Base-by-base conservation (phyloP, 1,140 invertebrate species). In the Drosophila mojavensis region DNA sequence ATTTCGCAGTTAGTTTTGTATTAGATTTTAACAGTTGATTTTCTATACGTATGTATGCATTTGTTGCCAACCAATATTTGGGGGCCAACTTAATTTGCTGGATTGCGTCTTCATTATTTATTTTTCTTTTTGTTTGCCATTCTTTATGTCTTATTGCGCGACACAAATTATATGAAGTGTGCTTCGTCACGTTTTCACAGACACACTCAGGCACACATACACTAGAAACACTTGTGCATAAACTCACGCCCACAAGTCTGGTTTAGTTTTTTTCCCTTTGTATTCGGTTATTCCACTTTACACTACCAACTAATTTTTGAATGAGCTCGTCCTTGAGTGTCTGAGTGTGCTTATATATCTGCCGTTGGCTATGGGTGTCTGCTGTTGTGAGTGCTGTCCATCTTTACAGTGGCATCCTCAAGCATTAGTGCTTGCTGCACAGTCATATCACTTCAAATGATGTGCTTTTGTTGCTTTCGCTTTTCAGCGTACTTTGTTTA, bases 81-180 rank as follows among this genome's bases (percentile, higher is more conserved):
- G 48, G 55, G 41, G 51, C 39, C 24, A 64, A 13, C 43, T 64
- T 20, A 41, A 47, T 54, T 56, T 63, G 50, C 62, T 58, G 53
- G 33, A 30, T 56, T 74, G 59, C 26, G 56, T 68, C 24, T 50
- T 50, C 43, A 50, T 77, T 67, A 58, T 45, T 33, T 69, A 17
- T 53, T 54, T 54, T 55, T 62, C 5, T 62, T 33, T 9, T 33
- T 33, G 20, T 30, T 30, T 30, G 28, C 7, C 30, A 54, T 64
- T 67, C 33, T 74, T 64, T 67, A 39, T 74, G 61, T 66, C 47
- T 56, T 76, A 81, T 76, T 88, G 75, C 61, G 41, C 70, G 79
- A 77, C 79, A 86, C 76, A 83, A 80, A 91, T 81, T 61, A 79
- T 76, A 79, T 79, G 10, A 66, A 86, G 81, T 73, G 58, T 54